Base-by-base conservation (phyloP, 2,888 invertebrate genomes). In the Abscondita cerata region DNA sequence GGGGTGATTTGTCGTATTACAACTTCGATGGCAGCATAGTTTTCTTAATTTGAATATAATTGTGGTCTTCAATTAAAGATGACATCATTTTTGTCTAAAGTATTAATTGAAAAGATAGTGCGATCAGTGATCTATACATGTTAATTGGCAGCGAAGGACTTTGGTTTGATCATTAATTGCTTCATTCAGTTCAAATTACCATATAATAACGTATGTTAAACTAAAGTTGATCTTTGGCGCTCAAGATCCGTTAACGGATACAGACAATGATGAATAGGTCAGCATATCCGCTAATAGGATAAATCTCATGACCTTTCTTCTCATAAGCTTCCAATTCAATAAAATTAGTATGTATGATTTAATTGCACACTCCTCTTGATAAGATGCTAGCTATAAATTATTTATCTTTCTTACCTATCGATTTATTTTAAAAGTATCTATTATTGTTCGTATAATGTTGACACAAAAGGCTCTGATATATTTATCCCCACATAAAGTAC, bases 181-280 rank as follows among this genome's bases (percentile, higher is more conserved):
- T 59, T 47, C 44, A 62, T 41, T 62, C 34, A 59, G 41, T 33
- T 59, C 31, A 57, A 48, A 36, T 52, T 40, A 18, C 6, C 51
- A 40, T 53, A 62, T 62, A 54, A 62, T 62, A 51, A 59, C 59
- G 62, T 59, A 59, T 57, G 62, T 58, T 48, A 62, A 59, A 51
- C 33, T 57, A 41, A 50, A 48, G 40, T 54, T 62, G 58, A 58
- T 62, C 62, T 62, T 58, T 62, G 62, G 58, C 62, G 58, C 59
- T 53, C 46, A 58, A 34, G 50, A 58, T 54, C 60, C 53, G 52
- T 31, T 50, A 62, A 62, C 62, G 62, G 62, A 62, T 52, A 58
- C 19, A 18, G 52, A 56, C 47, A 31, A 56, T 56, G 55, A 60
- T 55, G 52, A 6, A 33, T 53, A 58, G 62, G 62, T 58, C 62